Conservation (phyloP, 2,113 vertebrate species). For the Columba livia region DNA sequence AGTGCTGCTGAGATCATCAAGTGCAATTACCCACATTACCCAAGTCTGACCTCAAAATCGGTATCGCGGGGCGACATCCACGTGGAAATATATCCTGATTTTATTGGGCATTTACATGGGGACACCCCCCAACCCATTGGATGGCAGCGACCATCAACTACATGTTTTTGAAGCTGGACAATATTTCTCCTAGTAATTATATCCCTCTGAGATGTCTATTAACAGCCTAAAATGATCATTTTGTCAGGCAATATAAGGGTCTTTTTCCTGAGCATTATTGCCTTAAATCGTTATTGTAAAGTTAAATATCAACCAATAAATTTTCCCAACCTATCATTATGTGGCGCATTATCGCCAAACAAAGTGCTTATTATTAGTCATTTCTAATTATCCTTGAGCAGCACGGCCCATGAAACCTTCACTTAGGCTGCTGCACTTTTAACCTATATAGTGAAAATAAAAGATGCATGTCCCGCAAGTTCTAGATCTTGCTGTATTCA, state of each 20-base stretch:
- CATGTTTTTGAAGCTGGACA: not conserved
- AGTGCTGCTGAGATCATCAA: not conserved
- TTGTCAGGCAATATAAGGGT: slow-evolving; percentile 52
- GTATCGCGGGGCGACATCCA: not conserved
- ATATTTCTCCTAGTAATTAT: slow-evolving; percentile 57
- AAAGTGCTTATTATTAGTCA: not conserved
- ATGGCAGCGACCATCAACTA: not conserved
- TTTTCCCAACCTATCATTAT: not conserved
- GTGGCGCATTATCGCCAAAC: slow-evolving; percentile 9
- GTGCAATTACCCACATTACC: not conserved
- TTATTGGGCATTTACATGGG: no score
- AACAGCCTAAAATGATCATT: slow-evolving; percentile 54
- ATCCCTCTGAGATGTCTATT: slow-evolving; percentile 41
- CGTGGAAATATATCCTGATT: no score
- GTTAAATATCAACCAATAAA: slow-evolving; percentile 5
- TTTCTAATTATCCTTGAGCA: not conserved
- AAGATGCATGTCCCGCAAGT: not conserved
- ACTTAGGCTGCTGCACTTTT: not conserved
- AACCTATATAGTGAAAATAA: not conserved
- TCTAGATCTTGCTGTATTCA: not conserved
- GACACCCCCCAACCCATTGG: no score
- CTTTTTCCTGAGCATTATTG: slow-evolving; percentile 16
- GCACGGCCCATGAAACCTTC: not conserved
- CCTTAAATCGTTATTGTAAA: slow-evolving; percentile 43
- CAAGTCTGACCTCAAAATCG: not conserved